These are phyloP conservation scores for Acanthochromis polyacanthus DNA, from an alignment of 2,113 vertebrate genomes.

Conservation along the genomic window DNA sequence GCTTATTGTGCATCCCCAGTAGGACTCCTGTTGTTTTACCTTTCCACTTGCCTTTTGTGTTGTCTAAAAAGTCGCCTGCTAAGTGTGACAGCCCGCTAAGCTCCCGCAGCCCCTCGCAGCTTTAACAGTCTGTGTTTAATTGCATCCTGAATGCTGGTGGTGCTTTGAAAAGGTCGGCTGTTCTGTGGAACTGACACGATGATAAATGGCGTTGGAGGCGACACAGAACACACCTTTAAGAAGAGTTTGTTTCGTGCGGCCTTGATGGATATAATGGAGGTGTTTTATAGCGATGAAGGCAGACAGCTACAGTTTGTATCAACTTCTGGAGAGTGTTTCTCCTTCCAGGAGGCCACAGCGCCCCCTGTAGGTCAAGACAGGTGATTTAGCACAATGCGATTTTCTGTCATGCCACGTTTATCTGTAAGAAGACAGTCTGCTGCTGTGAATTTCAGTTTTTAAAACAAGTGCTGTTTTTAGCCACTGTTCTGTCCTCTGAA, in stretches of 20 bases:
- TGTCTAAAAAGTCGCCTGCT: conserved; percentile 8
- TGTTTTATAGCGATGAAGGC: conserved; percentile 23
- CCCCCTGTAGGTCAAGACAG: not conserved
- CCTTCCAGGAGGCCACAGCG: conserved; percentile 10
- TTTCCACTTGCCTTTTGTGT: not conserved
- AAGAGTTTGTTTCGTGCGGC: conserved; percentile 51
- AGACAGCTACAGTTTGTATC: not conserved
- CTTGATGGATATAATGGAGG: conserved; percentile 36
- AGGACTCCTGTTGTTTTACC: too few species aligned
- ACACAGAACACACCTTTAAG: conserved; percentile 35
- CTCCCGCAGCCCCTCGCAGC: conserved; percentile 13
- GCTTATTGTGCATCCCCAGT: not conserved
- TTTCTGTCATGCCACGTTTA: too few species aligned
- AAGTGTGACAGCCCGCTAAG: conserved; percentile 14
- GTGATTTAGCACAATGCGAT: too few species aligned
- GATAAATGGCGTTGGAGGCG: conserved; percentile 55
- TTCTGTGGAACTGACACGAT: conserved; percentile 54
- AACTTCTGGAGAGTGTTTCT: not conserved
- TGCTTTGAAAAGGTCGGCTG: conserved; percentile 69
- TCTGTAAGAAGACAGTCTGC: too few species aligned
- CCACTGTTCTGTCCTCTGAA: too few species aligned
- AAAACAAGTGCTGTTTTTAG: too few species aligned
- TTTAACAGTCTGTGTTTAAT: conserved; percentile 50
- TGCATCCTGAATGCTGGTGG: conserved; percentile 50
- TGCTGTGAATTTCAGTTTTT: too few species aligned